Percentiles rank a stretch among this genome's conserved stretches.
Conservation (phyloP, 2,797 vertebrate genomes). For the Eptatretus atami region DNA sequence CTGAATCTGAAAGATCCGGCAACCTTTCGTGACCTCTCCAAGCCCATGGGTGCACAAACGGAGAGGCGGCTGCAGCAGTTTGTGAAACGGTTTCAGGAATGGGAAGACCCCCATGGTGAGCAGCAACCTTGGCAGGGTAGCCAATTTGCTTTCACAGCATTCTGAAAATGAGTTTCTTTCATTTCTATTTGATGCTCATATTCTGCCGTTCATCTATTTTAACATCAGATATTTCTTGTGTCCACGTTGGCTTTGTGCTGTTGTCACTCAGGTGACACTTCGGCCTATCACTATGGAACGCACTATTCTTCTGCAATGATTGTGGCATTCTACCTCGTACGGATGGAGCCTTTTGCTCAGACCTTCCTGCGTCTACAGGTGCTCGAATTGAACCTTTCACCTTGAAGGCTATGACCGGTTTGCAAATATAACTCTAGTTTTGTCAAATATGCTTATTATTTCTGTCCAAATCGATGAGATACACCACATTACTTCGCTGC, state of each 20-base stretch:
- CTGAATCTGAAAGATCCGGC: constrained; percentile 33
- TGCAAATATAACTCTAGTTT: too few relatives aligned
- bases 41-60: constrained; percentile 81
- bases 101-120: constrained; percentile 20
- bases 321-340: constrained; percentile 74
- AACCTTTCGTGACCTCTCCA: constrained; percentile 58
- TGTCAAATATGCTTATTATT: too few relatives aligned
- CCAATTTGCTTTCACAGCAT: neutral
- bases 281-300: constrained; percentile 89
- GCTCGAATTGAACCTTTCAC: constrained; percentile 7
- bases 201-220: neutral
- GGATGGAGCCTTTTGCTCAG: constrained; percentile 96
- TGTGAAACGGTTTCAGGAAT: constrained; percentile 46
- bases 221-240: neutral
- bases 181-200: neutral
- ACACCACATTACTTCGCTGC: too few relatives aligned
- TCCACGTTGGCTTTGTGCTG: neutral
- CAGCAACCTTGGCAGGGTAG: neutral
- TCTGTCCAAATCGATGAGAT: too few relatives aligned
- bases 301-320: constrained; percentile 98
- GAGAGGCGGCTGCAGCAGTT: constrained; percentile 44
- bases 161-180: neutral
- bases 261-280: constrained; percentile 43
- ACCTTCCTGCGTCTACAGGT: constrained; percentile 89
- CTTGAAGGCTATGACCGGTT: too few relatives aligned